phyloP scores from a whole-genome alignment of 1,140 invertebrate species.

The Dryas iulia region DNA sequence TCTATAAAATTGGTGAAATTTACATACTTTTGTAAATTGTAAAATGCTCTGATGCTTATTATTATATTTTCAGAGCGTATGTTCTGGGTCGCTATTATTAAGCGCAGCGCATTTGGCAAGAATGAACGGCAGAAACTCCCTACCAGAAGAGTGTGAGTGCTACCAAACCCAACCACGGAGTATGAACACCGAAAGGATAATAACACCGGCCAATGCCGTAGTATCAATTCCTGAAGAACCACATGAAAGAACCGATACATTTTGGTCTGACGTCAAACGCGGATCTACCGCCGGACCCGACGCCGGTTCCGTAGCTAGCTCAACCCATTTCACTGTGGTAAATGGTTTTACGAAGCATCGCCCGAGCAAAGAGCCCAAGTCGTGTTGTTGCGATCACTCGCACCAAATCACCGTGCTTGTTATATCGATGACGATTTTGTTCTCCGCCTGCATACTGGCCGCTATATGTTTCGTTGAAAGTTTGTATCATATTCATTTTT shows the following conservation, averaged over 20 bases:
- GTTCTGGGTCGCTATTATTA: slow-evolving; percentile 87
- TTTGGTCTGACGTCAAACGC: slow-evolving; percentile 74
- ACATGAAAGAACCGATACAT: slow-evolving; percentile 54
- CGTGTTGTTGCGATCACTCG: slow-evolving; percentile 86
- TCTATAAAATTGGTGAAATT: no score
- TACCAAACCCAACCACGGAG: slow-evolving; percentile 41
- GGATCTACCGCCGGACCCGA: slow-evolving; percentile 79
- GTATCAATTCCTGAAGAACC: slow-evolving; percentile 68
- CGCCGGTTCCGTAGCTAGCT: slow-evolving; percentile 88
- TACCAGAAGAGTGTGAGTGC: slow-evolving; percentile 53
- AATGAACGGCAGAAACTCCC: slow-evolving; percentile 78
- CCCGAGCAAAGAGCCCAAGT: slow-evolving; percentile 67
- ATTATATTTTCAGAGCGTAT: slow-evolving; percentile 84
- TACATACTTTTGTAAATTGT: not conserved
- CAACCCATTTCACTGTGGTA: slow-evolving; percentile 91
- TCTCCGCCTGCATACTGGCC: slow-evolving; percentile 87
- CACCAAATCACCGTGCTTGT: slow-evolving; percentile 90
- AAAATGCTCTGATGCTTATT: not conserved
- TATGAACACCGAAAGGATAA: slow-evolving; percentile 43
- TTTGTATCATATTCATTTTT: slow-evolving; percentile 64
- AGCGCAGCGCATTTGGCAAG: slow-evolving; percentile 89
- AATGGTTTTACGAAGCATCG: slow-evolving; percentile 87
- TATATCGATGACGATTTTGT: slow-evolving; percentile 88
- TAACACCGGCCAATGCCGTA: slow-evolving; percentile 46
- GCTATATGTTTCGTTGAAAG: slow-evolving; percentile 87